Conservation (phyloP, 2,113 vertebrate genomes). For the Grammomys surdaster region DNA sequence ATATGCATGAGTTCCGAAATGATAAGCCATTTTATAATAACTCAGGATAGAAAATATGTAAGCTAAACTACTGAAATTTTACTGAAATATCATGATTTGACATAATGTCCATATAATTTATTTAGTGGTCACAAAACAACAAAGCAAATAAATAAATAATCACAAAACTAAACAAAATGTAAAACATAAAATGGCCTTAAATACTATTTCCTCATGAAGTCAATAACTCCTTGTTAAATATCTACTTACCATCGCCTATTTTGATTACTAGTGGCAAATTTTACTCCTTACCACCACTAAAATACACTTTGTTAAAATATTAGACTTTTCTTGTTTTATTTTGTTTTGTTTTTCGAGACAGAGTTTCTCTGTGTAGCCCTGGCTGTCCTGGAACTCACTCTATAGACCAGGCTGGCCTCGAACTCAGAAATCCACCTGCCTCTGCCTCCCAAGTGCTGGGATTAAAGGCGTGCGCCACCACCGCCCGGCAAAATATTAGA, state of each 20-base stretch:
- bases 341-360: no score
- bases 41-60: background rate
- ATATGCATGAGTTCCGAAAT: background rate
- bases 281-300: background rate
- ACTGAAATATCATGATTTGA: background rate
- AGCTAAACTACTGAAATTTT: background rate
- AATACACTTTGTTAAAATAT: background rate
- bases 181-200: background rate
- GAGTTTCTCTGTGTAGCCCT: no score
- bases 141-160: background rate
- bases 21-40: background rate
- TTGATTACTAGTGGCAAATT: slow-evolving; percentile 1
- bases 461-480: no score
- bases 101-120: background rate
- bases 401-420: no score
- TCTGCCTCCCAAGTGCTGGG: no score
- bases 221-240: background rate
- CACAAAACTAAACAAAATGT: background rate
- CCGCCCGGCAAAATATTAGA: background rate
- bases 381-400: no score
- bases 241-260: background rate
- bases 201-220: background rate
- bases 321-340: background rate
- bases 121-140: background rate
- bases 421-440: no score